Evolutionary conservation across 37 sponge, comb jelly and placozoan genomes (phyloP), one percentile per base, ranked within the genome.

Genomic region (Cliona cf. orientalis): DNA sequence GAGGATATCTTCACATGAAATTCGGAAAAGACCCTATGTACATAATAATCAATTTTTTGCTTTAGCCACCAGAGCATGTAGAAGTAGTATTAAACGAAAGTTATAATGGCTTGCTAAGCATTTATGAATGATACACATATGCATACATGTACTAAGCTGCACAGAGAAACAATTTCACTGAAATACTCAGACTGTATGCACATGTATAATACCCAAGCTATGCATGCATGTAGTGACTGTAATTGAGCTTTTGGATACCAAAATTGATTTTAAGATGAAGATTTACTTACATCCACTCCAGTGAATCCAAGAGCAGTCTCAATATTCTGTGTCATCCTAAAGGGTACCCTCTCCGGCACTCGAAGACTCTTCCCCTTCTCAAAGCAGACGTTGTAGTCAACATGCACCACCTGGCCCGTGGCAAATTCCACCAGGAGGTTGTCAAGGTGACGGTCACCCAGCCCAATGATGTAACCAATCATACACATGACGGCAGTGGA

Each of bases 361-460:
- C 99, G 78, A 42, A 98, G 63, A 45, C 90, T 93, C 67, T 71
- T 71, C 9, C 99, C 99, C 73, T 98, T 98, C 88, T 98, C 99
- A 91, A 98, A 98, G 74, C 99, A 98, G 69, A 98, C 99, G 59
- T 98, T 98, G 89, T 98, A 98, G 72, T 98, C 99, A 45, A 98
- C 97, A 87, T 98, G 99, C 2, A 98, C 92, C 56, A 97, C 86
- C 75, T 96, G 91, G 61, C 97, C 97, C 37, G 95, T 94, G 29
- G 87, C 71, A 53, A 96, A 92, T n/a, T 95, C 90, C 36, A 98
- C 87, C 69, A 98, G 76, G 7, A 98, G 89, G 84, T 98, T 98
- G 79, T 98, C 99, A 76, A 98, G 93, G 78, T 98, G 99, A 74
- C 99, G 91, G 74, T 98, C 99, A 45, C 99, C 99, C 12, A 98